Evolutionary conservation across 1,140 invertebrate genomes (phyloP), one percentile per base, ranked within the genome.

Genomic region (Nasonia giraulti): DNA sequence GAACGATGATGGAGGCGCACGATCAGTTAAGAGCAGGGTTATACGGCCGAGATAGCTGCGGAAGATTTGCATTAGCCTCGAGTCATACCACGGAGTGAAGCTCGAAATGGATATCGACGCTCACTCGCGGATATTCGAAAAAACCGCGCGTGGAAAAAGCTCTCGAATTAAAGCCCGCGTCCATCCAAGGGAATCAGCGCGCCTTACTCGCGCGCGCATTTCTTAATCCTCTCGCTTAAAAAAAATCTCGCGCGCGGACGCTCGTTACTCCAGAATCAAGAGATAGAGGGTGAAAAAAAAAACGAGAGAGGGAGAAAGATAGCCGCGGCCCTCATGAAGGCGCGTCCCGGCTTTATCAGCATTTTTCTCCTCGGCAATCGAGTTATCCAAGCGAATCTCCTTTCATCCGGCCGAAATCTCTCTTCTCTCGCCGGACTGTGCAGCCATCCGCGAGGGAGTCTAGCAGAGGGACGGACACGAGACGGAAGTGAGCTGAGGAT

Each of bases 291-390:
- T 37, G 10, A 33, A 68, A 37, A 27, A 11, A 44, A 14, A 27
- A 27, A 27, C 1, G 10, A 23, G 55, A n/a, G 55, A n/a, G 55
- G 4, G 12, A 17, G 14, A 14, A 12, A 17, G 11, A 62, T 62
- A 62, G 55, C 17, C 20, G 7, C 20, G 7, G 55, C 55, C 55
- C 77, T 33, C 55, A n/a, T 47, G 44, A 77, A 77, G n/a, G 7
- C n/a, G 50, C 31, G 55, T 79, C 68, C 12, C 20, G 55, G 27
- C 77, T 79, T 66, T 79, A 79, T 79, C 77, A 79, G 77, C 77
- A 20, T 40, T 79, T 79, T 79, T 79, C 55, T 37, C 27, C 55
- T 23, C 37, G 31, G 47, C 76, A 55, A 79, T 79, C 55, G 55
- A 68, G 55, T 79, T 79, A 68, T 79, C 55, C 31, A 23, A 79